phyloP scores from a whole-genome alignment of 2,797 vertebrate genomes.

The Pterois miles region DNA sequence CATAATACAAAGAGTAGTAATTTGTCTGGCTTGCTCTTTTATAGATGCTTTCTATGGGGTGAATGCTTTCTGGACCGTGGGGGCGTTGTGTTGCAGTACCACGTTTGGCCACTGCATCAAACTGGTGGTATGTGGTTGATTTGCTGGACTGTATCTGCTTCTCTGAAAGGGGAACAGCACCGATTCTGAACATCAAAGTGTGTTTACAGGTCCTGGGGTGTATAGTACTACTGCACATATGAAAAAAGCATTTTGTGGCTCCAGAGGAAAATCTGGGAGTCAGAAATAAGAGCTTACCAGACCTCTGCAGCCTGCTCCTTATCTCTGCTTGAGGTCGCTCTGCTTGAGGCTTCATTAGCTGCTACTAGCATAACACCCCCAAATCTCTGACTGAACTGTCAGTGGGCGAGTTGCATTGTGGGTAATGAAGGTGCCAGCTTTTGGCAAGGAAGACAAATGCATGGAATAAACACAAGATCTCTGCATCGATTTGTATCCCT shows the following conservation, averaged over 20 bases:
- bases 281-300: background rate
- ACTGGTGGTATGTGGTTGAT: background rate
- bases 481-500: background rate
- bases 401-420: background rate
- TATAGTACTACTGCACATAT: background rate
- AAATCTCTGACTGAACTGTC: background rate
- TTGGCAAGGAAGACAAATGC: background rate
- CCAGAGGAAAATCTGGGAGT: background rate
- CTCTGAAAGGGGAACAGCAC: background rate
- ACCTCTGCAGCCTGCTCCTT: background rate
- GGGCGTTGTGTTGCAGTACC: background rate
- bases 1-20: background rate
- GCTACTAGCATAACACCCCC: background rate
- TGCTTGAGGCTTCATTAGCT: background rate
- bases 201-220: background rate
- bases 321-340: background rate
- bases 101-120: background rate
- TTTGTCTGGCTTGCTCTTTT: background rate
- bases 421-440: background rate
- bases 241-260: background rate
- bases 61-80: background rate
- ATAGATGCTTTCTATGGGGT: background rate
- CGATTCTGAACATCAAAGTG: background rate
- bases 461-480: background rate
- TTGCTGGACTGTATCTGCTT: background rate